Percentiles rank a stretch among this genome's conserved stretches.
These are phyloP conservation scores for Phoebastria nigripes DNA, from an alignment of 2,797 vertebrate genomes.

Conservation along the genomic window DNA sequence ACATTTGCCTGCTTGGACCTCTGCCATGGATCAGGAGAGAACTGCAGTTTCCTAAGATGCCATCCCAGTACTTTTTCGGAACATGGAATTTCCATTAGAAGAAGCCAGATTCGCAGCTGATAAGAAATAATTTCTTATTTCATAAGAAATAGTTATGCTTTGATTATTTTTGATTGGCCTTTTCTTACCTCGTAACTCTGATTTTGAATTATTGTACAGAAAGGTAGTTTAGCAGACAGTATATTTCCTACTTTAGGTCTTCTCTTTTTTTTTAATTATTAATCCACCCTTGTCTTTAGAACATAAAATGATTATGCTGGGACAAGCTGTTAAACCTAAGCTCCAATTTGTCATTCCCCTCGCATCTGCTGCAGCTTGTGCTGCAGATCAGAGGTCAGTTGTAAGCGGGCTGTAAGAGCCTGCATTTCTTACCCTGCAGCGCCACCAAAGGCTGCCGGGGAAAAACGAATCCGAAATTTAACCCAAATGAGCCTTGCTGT, in stretches of 20 bases:
- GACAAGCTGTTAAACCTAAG: slow-evolving; percentile 16
- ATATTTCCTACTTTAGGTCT: neutral
- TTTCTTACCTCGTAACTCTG: neutral
- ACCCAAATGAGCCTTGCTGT: neutral
- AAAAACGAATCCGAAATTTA: neutral
- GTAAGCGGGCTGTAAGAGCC: neutral
- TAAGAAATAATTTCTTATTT: neutral
- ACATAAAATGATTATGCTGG: neutral
- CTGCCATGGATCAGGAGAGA: neutral
- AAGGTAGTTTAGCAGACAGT: neutral
- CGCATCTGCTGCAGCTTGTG: neutral
- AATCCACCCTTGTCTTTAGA: neutral
- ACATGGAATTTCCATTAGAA: neutral
- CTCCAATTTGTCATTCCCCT: slow-evolving; percentile 32
- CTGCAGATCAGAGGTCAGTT: neutral
- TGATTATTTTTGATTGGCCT: neutral
- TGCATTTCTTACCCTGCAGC: slow-evolving; percentile 66
- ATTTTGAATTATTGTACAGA: neutral
- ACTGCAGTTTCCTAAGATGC: neutral
- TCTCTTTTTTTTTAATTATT: neutral
- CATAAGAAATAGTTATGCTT: neutral
- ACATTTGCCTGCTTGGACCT: neutral
- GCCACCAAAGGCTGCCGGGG: slow-evolving; percentile 36
- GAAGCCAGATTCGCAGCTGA: neutral
- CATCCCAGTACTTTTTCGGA: neutral